Percentiles rank a stretch among this genome's conserved stretches.
These are phyloP conservation scores for Drosophila fuyamai DNA, from an alignment of 1,140 invertebrate genomes.

Conservation along the genomic window DNA sequence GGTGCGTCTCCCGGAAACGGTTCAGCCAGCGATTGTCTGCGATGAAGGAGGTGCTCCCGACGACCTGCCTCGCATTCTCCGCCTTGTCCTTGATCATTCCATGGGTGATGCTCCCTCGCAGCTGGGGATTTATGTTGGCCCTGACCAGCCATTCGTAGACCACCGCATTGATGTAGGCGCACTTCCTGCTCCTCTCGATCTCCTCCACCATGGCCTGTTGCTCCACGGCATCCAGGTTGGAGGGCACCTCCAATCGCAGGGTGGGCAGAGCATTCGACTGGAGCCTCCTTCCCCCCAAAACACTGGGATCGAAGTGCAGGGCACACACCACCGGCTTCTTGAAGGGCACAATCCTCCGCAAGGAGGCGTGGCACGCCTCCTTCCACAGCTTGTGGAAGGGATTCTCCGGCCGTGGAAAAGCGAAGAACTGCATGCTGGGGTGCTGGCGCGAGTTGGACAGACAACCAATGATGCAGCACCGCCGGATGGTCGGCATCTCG, in stretches of 20 bases:
- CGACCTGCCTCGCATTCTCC: constrained; percentile 69
- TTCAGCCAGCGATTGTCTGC: constrained; percentile 83
- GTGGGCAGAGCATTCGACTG: constrained; percentile 76
- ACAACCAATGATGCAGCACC: constrained; percentile 81
- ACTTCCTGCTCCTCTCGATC: constrained; percentile 75
- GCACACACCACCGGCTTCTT: constrained; percentile 81
- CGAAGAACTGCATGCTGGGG: constrained; percentile 80
- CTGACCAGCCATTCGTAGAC: constrained; percentile 81
- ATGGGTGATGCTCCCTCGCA: constrained; percentile 79
- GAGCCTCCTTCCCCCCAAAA: constrained; percentile 65
- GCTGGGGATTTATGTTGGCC: constrained; percentile 78
- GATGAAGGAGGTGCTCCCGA: constrained; percentile 73
- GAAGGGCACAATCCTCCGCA: constrained; percentile 73
- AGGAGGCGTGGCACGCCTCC: constrained; percentile 77
- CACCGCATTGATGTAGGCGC: constrained; percentile 80
- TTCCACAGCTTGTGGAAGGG: constrained; percentile 79
- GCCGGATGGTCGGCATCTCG: constrained; percentile 79
- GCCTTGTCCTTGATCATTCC: constrained; percentile 84
- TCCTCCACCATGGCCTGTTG: constrained; percentile 80
- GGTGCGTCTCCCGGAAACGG: constrained; percentile 76
- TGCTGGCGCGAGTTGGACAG: constrained; percentile 77
- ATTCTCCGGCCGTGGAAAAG: constrained; percentile 77
- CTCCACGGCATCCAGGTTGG: constrained; percentile 74
- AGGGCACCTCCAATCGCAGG: constrained; percentile 71
- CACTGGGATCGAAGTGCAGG: constrained; percentile 76